phyloP scores from a whole-genome alignment of 2,888 invertebrate species.

The Himalopsyche japonica region DNA sequence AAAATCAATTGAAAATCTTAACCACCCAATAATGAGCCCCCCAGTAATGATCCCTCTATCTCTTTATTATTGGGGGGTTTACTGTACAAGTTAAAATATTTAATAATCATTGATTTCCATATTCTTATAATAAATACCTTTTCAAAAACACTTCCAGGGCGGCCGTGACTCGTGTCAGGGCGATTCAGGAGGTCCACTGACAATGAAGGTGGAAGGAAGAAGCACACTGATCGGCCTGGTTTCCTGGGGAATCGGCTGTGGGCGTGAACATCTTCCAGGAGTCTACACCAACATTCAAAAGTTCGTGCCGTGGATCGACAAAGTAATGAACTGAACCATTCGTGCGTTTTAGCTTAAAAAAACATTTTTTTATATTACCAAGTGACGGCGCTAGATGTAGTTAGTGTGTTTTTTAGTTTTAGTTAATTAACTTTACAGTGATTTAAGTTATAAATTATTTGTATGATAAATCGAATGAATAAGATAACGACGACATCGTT shows the following conservation, averaged over 20 bases:
- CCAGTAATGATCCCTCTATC: too few relatives aligned
- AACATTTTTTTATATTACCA: not conserved
- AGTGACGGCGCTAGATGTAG: not conserved
- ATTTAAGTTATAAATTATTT: not conserved
- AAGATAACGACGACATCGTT: too few relatives aligned
- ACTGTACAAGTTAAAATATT: too few relatives aligned
- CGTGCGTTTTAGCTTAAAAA: not conserved
- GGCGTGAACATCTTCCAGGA: slow-evolving; percentile 85
- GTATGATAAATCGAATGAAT: not conserved
- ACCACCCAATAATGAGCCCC: too few relatives aligned
- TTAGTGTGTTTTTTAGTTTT: not conserved
- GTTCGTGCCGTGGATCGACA: slow-evolving; percentile 90
- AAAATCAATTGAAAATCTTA: too few relatives aligned
- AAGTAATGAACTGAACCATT: slow-evolving; percentile 61
- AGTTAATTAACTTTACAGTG: not conserved
- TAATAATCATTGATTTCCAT: too few relatives aligned
- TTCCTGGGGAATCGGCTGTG: slow-evolving; percentile 92
- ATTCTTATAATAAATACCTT: too few relatives aligned
- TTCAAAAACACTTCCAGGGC: slow-evolving; percentile 52
- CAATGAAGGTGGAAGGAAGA: slow-evolving; percentile 80
- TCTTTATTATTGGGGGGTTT: too few relatives aligned
- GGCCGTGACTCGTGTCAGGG: slow-evolving; percentile 76
- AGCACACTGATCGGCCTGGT: slow-evolving; percentile 86
- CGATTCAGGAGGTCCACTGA: slow-evolving; percentile 87
- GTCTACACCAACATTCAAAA: slow-evolving; percentile 92